These are phyloP conservation scores for Gryon sp. DNA, from an alignment of 1,140 invertebrate genomes.

Conservation along the genomic window DNA sequence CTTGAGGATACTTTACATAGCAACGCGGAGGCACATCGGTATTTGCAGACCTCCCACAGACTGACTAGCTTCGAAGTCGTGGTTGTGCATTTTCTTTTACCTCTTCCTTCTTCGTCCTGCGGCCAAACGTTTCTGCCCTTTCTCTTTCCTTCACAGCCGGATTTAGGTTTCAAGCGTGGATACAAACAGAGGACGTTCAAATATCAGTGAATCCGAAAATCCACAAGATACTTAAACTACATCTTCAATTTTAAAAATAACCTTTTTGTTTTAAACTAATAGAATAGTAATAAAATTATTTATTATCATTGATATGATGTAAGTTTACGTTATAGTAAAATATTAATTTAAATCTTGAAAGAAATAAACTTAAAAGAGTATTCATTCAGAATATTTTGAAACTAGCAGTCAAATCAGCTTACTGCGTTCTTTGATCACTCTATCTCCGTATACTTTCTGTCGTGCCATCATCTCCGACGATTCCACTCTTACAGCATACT, in stretches of 20 bases:
- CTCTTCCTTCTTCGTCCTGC: constrained; percentile 44
- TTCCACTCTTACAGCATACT: constrained; percentile 33
- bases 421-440: constrained; percentile 18
- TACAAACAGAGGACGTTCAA: constrained; percentile 4
- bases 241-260: too few relatives aligned
- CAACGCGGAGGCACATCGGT: constrained; percentile 70
- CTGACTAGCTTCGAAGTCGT: constrained; percentile 66
- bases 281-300: too few relatives aligned
- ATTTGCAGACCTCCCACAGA: constrained; percentile 73
- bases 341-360: constrained; percentile 1
- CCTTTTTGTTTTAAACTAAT: too few relatives aligned
- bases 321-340: too few relatives aligned
- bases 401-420: constrained; percentile 8
- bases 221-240: background rate
- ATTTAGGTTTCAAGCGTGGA: constrained; percentile 45
- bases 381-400: constrained; percentile 6
- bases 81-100: constrained; percentile 58
- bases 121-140: constrained; percentile 22
- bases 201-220: constrained; percentile 12
- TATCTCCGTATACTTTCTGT: constrained; percentile 22
- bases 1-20: constrained; percentile 75
- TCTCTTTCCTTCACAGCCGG: constrained; percentile 38
- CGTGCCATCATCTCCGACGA: constrained; percentile 32
- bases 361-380: too few relatives aligned
- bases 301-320: too few relatives aligned